These are phyloP conservation scores for Bicyclus anynana DNA, from an alignment of 1,140 invertebrate genomes.

Conservation along the genomic window DNA sequence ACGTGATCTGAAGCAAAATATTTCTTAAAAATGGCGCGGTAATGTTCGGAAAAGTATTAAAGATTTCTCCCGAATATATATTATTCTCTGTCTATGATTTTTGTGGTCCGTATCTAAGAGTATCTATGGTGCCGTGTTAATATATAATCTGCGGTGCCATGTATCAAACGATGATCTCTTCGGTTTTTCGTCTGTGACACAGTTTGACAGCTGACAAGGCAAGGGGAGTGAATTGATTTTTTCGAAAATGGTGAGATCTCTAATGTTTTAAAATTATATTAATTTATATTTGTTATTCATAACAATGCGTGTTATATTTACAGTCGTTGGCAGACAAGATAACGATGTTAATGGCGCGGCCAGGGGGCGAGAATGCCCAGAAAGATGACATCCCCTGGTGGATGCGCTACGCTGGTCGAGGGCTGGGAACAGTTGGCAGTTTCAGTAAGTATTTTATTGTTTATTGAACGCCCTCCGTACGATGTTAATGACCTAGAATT, in stretches of 20 bases:
- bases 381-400: constrained; percentile 93
- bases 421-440: constrained; percentile 90
- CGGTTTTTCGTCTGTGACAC: neutral
- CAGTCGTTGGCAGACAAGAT: constrained; percentile 89
- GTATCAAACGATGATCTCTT: no score
- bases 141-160: no score
- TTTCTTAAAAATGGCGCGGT: no score
- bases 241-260: constrained; percentile 68
- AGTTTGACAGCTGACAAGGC: constrained; percentile 44
- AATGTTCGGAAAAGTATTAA: no score
- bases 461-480: neutral
- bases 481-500: neutral
- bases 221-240: constrained; percentile 65
- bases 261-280: constrained; percentile 14
- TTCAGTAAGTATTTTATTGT: constrained; percentile 69
- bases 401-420: constrained; percentile 91
- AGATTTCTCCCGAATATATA: no score
- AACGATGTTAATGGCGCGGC: constrained; percentile 84
- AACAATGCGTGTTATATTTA: constrained; percentile 53
- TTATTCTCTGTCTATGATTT: no score
- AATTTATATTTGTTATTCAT: constrained; percentile 10
- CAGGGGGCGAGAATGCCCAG: constrained; percentile 83
- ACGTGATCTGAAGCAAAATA: no score
- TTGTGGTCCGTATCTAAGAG: no score
- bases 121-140: no score